Conservation (phyloP, 2,888 invertebrate genomes). For the Tetranychus truncatus region DNA sequence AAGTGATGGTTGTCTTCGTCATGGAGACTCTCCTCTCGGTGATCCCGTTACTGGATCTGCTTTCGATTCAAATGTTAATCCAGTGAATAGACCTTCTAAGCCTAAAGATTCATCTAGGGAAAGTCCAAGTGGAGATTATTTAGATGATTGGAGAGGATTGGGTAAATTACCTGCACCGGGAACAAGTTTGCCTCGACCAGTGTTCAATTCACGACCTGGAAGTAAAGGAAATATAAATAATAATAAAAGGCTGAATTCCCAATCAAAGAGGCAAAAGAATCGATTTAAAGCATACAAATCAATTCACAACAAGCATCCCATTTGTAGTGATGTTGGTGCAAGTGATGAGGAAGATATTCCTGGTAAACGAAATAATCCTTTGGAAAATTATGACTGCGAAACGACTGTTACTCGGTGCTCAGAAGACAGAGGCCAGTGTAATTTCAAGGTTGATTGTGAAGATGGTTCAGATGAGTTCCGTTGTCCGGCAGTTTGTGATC, state of each 20-base stretch:
- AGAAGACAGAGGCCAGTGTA: background rate
- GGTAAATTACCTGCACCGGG: background rate
- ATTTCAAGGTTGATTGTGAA: constrained; percentile 6
- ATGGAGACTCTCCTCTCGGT: background rate
- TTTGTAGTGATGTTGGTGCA: background rate
- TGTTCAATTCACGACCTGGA: background rate
- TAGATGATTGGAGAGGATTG: constrained; percentile 1
- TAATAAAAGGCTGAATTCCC: background rate
- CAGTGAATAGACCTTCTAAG: background rate
- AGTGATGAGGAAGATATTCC: background rate
- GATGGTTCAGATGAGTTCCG: constrained; percentile 6
- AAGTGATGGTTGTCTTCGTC: constrained; percentile 8
- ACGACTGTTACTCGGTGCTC: background rate
- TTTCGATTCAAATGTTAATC: background rate
- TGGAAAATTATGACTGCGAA: background rate
- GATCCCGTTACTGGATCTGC: background rate
- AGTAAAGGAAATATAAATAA: background rate
- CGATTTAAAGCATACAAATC: background rate
- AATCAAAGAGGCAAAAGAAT: background rate
- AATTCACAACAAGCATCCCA: background rate
- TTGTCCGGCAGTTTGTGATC: constrained; percentile 5
- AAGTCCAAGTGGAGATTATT: background rate
- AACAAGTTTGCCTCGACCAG: background rate
- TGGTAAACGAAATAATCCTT: background rate
- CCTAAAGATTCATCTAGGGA: background rate